Conservation (phyloP, 2,888 invertebrate species). For the Acanthoscelides obtectus region DNA sequence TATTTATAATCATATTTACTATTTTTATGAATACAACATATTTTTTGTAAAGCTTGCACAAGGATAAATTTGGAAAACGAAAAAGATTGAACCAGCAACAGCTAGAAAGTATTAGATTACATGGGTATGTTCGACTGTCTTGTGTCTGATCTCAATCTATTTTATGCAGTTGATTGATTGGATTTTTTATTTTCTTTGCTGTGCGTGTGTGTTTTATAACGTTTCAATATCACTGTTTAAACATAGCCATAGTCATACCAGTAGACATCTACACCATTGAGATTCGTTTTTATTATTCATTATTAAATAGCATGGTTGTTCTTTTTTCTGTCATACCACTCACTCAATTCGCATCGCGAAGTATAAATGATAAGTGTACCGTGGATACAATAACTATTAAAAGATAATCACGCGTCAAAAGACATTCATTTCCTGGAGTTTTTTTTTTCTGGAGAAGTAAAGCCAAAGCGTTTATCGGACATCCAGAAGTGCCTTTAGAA, state of each 20-base stretch:
- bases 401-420: too few species aligned
- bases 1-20: constrained; percentile 12
- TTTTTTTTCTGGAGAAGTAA: too few species aligned
- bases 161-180: not conserved
- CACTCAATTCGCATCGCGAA: not conserved
- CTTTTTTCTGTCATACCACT: not conserved
- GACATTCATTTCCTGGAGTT: too few species aligned
- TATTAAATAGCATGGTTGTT: not conserved
- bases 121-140: constrained; percentile 60
- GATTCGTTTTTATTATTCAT: not conserved
- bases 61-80: constrained; percentile 80
- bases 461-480: too few species aligned
- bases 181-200: not conserved
- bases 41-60: constrained; percentile 76
- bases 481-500: too few species aligned
- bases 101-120: constrained; percentile 70
- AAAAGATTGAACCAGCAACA: constrained; percentile 74
- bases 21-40: constrained; percentile 13
- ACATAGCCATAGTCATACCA: not conserved
- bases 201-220: not conserved
- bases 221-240: not conserved
- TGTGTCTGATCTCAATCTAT: constrained; percentile 10
- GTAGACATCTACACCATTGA: not conserved
- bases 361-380: not conserved
- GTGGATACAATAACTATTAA: too few species aligned